These are phyloP conservation scores for Danionella dracula DNA, from an alignment of 2,797 vertebrate genomes.

Conservation along the genomic window DNA sequence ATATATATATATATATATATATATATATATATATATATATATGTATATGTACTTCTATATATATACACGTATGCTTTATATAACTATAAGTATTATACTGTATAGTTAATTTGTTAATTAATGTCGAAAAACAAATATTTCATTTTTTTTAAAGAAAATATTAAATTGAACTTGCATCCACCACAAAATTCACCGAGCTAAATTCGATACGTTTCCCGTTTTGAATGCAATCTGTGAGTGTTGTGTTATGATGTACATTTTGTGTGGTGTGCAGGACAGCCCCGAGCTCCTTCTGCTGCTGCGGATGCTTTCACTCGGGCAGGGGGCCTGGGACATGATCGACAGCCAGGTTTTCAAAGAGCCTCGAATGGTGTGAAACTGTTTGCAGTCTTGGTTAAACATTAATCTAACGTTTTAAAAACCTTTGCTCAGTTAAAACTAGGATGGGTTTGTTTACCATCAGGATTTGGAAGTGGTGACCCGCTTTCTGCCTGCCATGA, in stretches of 20 bases:
- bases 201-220: too few relatives aligned
- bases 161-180: too few relatives aligned
- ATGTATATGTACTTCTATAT: too few relatives aligned
- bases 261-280: constrained; percentile 80
- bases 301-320: constrained; percentile 90
- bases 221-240: neutral
- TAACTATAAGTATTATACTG: too few relatives aligned
- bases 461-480: constrained; percentile 91
- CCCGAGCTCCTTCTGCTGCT: constrained; percentile 86
- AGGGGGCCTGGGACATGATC: constrained; percentile 98
- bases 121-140: too few relatives aligned
- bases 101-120: too few relatives aligned
- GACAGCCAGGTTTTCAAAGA: constrained; percentile 99
- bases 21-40: too few relatives aligned
- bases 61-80: too few relatives aligned
- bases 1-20: too few relatives aligned
- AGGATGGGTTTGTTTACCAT: neutral
- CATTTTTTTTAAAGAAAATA: too few relatives aligned
- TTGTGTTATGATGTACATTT: neutral
- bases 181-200: too few relatives aligned
- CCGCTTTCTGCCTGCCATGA: constrained; percentile 87
- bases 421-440: neutral
- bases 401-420: neutral
- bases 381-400: neutral
- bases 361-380: constrained; percentile 80